Evolutionary conservation across 2,797 vertebrate genomes (phyloP).

Genomic region (Halcyon chelicuti): DNA sequence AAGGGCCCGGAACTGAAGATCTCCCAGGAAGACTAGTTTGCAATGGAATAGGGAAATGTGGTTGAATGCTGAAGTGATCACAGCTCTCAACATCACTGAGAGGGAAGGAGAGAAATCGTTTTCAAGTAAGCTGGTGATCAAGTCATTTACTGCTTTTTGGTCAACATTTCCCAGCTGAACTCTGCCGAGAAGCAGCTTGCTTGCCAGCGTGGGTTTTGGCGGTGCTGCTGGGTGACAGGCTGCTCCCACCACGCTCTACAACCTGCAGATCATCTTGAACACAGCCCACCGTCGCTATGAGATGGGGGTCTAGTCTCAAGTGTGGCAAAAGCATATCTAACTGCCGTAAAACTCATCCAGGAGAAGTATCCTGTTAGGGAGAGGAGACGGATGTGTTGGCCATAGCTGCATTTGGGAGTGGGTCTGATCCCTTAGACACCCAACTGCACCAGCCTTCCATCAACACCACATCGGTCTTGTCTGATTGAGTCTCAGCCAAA

Average conservation of each 20-base stretch:
- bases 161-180: rapidly evolving
- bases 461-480: rapidly evolving
- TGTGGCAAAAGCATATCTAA: not conserved
- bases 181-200: not conserved
- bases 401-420: not conserved
- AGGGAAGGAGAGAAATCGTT: not conserved
- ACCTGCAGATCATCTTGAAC: not conserved
- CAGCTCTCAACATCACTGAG: not conserved
- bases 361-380: rapidly evolving
- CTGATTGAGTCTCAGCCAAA: not conserved
- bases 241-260: rapidly evolving
- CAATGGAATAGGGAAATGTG: not conserved
- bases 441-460: not conserved
- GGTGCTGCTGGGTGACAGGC: rapidly evolving
- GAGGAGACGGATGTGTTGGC: not conserved
- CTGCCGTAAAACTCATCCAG: not conserved
- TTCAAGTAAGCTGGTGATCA: not conserved
- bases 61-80: not conserved
- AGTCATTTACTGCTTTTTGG: not conserved
- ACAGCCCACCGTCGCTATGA: rapidly evolving
- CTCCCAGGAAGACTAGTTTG: not conserved
- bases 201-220: rapidly evolving
- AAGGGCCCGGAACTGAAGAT: not conserved
- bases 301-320: not conserved
- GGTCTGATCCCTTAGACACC: not conserved